These are phyloP conservation scores for Diarsia brunnea DNA, from an alignment of 2,888 invertebrate species.

Conservation along the genomic window DNA sequence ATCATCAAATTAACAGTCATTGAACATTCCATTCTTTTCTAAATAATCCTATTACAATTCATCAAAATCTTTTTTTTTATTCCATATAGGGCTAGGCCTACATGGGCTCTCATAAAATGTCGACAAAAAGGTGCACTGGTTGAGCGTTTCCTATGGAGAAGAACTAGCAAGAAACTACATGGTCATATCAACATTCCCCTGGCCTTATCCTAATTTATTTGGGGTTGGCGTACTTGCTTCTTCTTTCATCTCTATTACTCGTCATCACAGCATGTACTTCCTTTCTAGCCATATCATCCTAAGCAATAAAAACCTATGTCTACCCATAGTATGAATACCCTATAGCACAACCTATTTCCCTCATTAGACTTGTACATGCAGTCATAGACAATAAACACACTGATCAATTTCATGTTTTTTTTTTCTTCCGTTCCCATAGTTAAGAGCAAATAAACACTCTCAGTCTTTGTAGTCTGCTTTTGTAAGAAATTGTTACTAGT, in stretches of 20 bases:
- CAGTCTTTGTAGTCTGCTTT: conserved; percentile 28
- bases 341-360: conserved; percentile 16
- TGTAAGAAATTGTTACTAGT: conserved; percentile 16
- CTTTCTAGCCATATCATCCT: too few relatives aligned
- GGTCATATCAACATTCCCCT: too few relatives aligned
- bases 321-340: neutral
- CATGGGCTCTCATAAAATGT: too few relatives aligned
- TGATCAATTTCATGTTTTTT: conserved; percentile 42
- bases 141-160: too few relatives aligned
- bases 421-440: conserved; percentile 46
- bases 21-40: neutral
- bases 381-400: conserved; percentile 30
- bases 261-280: too few relatives aligned
- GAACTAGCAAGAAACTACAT: too few relatives aligned
- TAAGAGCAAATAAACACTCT: conserved; percentile 22
- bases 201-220: too few relatives aligned
- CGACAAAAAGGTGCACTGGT: too few relatives aligned
- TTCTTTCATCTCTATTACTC: too few relatives aligned
- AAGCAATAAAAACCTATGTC: neutral
- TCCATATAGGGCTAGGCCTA: too few relatives aligned
- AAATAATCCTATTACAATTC: neutral
- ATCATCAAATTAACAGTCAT: conserved; percentile 1
- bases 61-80: too few relatives aligned
- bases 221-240: too few relatives aligned
- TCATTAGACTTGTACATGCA: conserved; percentile 32